Base-by-base conservation (phyloP, 2,888 invertebrate genomes). In the Patella depressa region DNA sequence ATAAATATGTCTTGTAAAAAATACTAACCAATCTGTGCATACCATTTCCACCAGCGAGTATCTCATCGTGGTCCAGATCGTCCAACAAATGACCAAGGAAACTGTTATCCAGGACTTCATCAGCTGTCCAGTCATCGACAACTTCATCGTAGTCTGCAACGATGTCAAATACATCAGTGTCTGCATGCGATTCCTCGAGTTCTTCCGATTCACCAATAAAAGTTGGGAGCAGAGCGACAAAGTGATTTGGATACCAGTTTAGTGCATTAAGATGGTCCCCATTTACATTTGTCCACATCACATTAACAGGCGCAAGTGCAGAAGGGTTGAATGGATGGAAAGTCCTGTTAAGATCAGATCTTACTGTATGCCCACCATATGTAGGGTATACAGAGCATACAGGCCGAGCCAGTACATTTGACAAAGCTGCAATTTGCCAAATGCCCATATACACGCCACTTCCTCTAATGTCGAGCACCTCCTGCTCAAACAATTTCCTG, bases 251-350 rank as follows among this genome's bases (percentile, higher is more conserved):
- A 17, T 17, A 17, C 57, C 57, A 57, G 17, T 57, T 14, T 57
- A 17, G 15, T n/a, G 17, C 17, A 14, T 17, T 59, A 17, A 59
- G 17, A 65, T 65, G 69, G 19, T 59, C 59, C 17, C n/a, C 19
- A 19, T 19, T 17, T n/a, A 4, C 17, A 19, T 17, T 59, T n/a
- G 59, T n/a, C 59, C 59, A 59, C 59, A 59, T 59, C 17, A 65
- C n/a, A 65, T 65, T 9, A 82, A 1, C 82, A 81, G 72, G 82
- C 81, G 34, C 81, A 81, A n/a, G 79, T 80, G 9, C 81, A 82
- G 34, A 79, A 82, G 71, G 69, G 79, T 34, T 83, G 82, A 19
- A 79, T 59, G 59, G 78, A 76, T 55, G 77, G 75, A 19, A 74
- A 14, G 19, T 53, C 73, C 14, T 57, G 70, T 74, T 14, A 45